Base-by-base conservation (phyloP, 2,113 vertebrate genomes). In the Trematocara stigmaticum region DNA sequence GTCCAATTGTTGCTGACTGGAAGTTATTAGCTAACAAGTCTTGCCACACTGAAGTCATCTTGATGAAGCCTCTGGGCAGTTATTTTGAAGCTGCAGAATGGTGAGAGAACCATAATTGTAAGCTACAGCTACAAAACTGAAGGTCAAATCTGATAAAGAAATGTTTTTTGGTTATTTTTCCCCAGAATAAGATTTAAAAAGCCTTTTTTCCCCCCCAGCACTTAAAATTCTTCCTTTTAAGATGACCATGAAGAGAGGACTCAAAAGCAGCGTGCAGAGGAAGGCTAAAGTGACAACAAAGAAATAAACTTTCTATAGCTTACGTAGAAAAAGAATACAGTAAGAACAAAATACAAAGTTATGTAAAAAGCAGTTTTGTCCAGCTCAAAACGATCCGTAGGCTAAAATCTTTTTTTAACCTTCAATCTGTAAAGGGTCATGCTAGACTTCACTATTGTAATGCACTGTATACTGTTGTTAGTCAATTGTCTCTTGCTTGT, bases 191-290 rank as follows among this genome's bases (percentile, higher is more conserved):
- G 20, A 11, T 66, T 66, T 66, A 40, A 20, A 69, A 69, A 42
- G 35, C 11, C n/a, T 31, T 31, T 31, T 42, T 40, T 66, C 1
- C 0, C 2, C 64, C 12, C 64, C 20, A 23, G 3, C 12, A 71
- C 64, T 69, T 40, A 2, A 26, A 71, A 42, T 26, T 45, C 20
- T 45, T 45, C 0, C 64, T 71, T 42, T 45, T 26, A 45, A 26
- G 66, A 45, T 15, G 12, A 71, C n/a, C 38, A 42, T 26, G 6
- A 40, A 71, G 20, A 45, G 38, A 71, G 7, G 38, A 71, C 38
- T 45, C 12, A 45, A 71, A 71, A 16, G 1, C 1, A 71, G 0
- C 1, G 0, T 15, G 38, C 5, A 71, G 38, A 71, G 12, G 5
- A 71, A 71, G 20, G 38, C 66, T 71, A 71, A 71, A 45, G 12